Base-by-base conservation (phyloP, 2,113 vertebrate genomes). In the Nothocercus nigrocapillus region DNA sequence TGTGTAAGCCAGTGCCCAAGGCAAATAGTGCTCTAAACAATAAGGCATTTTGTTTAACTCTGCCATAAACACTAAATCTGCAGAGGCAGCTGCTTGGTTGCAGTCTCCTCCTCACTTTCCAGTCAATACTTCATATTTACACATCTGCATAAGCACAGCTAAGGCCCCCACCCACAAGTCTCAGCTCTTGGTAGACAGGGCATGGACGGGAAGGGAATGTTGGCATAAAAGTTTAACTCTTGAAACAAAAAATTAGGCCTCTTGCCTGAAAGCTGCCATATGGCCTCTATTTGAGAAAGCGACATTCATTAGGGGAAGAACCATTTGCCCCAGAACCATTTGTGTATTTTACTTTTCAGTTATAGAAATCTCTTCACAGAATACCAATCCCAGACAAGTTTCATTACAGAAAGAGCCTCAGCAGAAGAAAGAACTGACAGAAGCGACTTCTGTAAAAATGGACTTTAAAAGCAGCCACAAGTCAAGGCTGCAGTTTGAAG, bases 1-100 rank as follows among this genome's bases (percentile, higher is more conserved):
- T 64, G 86, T 40, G 93, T 85, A 82, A 92, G 84, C 93, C 96
- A 95, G 85, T 93, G 95, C 96, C 94, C 85, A 88, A 93, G 96
- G 96, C 95, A 95, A 90, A 93, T 25, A 85, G 75, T 62, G 54
- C 78, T 97, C 81, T 89, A 76, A 94, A 95, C 94, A 94, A 95
- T 85, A 91, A 82, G 44, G 54, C 90, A 89, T 92, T 92, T 94
- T 96, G 87, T 91, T 95, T 85, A 93, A 89, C 54, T 73, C 79
- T 66, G 84, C 67, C 94, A 89, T 91, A 94, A 93, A 91, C 78
- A 92, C 42, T 47, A 53, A 40, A 75, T 87, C 87, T 87, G 78
- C 84, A 89, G 85, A 85, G 78, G 67, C 89, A 82, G 89, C 67
- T 91, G 62, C 73, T 89, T 78, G 47, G 58, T 76, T 84, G 49